These are phyloP conservation scores for Girardia tigrina DNA, from an alignment of 2,888 invertebrate species.

Conservation along the genomic window DNA sequence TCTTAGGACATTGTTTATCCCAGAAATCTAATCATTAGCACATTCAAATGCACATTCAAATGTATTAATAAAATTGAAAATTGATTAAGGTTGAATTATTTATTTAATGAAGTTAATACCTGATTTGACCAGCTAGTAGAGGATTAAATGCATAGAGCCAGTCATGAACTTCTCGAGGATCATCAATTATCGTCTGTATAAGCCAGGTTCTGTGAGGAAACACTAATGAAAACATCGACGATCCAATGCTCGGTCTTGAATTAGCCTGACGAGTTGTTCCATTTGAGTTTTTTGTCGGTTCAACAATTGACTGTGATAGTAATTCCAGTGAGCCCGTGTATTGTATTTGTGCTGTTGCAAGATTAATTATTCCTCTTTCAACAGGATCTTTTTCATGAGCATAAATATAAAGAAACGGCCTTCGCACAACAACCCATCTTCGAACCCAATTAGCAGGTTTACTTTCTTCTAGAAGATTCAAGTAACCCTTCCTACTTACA, in stretches of 20 bases:
- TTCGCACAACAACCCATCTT: constrained; percentile 91
- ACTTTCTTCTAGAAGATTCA: constrained; percentile 81
- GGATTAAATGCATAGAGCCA: constrained; percentile 99
- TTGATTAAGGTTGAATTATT: too few species aligned
- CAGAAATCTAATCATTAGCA: too few species aligned
- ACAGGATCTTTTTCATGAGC: constrained; percentile 94
- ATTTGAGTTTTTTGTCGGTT: neutral
- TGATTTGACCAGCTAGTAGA: constrained; percentile 68
- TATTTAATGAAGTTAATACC: too few species aligned
- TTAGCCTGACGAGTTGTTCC: constrained; percentile 55
- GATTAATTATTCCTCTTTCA: constrained; percentile 87
- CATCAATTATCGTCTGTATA: constrained; percentile 63
- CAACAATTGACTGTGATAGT: neutral
- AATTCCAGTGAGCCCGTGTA: constrained; percentile 68
- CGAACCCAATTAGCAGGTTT: constrained; percentile 94
- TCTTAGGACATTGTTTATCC: too few species aligned
- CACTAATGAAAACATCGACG: constrained; percentile 66
- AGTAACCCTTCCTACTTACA: constrained; percentile 82
- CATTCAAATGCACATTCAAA: too few species aligned
- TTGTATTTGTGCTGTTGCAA: constrained; percentile 93
- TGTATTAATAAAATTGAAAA: too few species aligned
- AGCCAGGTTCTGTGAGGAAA: constrained; percentile 92
- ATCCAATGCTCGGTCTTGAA: constrained; percentile 67
- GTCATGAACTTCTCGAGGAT: constrained; percentile 93
- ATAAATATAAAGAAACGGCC: constrained; percentile 96